phyloP scores from a whole-genome alignment of 2,113 vertebrate genomes.

The Bothrops jararaca region DNA sequence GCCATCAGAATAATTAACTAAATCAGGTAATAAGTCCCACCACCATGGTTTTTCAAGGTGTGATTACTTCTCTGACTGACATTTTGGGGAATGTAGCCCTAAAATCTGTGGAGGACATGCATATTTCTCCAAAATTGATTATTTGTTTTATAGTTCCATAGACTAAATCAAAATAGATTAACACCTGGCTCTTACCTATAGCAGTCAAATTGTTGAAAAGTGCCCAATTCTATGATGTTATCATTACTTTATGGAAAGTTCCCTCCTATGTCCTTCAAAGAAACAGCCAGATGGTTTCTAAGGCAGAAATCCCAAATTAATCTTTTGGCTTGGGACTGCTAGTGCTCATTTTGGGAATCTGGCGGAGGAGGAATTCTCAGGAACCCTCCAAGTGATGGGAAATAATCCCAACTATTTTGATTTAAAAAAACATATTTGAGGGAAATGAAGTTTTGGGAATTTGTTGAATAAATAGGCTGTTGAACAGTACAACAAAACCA shows the following conservation, averaged over 20 bases:
- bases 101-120: neutral
- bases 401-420: neutral
- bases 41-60: neutral
- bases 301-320: neutral
- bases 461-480: neutral
- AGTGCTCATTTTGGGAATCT: neutral
- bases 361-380: neutral
- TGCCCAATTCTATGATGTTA: neutral
- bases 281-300: neutral
- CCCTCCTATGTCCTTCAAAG: neutral
- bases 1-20: neutral
- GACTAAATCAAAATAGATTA: neutral
- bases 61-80: neutral
- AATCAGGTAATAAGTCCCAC: neutral
- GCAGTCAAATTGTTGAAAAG: neutral
- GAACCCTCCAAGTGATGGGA: neutral
- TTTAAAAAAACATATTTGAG: neutral
- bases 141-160: neutral
- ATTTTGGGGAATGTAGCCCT: neutral
- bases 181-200: neutral
- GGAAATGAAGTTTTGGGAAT: neutral
- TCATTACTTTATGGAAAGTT: neutral
- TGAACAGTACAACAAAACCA: neutral
- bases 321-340: neutral
- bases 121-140: neutral